phyloP scores from a whole-genome alignment of 1,140 invertebrate genomes.

The Melitaea cinxia region DNA sequence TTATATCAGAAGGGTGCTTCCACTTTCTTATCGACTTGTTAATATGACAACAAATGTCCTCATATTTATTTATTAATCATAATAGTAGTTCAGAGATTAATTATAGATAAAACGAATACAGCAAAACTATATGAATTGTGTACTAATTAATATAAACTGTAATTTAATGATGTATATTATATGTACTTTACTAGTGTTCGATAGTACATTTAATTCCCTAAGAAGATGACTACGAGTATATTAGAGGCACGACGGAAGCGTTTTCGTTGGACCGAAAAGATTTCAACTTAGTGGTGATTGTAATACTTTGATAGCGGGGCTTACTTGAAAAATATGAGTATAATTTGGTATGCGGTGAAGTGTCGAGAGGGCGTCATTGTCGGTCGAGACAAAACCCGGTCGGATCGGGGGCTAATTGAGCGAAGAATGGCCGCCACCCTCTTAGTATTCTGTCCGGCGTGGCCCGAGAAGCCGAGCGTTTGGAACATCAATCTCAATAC shows the following conservation, averaged over 20 bases:
- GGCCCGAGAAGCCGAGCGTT: slow-evolving; percentile 49
- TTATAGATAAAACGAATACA: no score
- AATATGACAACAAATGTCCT: not conserved
- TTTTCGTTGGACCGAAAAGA: slow-evolving; percentile 9
- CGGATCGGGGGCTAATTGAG: slow-evolving; percentile 70
- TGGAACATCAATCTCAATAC: slow-evolving; percentile 77
- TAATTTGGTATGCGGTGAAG: slow-evolving; percentile 73
- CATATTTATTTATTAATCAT: no score
- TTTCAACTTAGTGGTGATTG: slow-evolving; percentile 41
- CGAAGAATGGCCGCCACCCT: slow-evolving; percentile 61
- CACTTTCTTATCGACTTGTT: not conserved
- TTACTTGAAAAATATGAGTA: slow-evolving; percentile 72
- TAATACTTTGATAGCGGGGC: slow-evolving; percentile 66
- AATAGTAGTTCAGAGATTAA: no score
- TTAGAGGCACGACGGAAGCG: not conserved
- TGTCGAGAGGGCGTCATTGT: slow-evolving; percentile 58
- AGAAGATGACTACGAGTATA: not conserved
- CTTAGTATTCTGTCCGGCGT: slow-evolving; percentile 70
- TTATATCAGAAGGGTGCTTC: not conserved
- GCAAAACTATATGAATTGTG: not conserved
- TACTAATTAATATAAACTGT: not conserved
- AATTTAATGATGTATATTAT: not conserved
- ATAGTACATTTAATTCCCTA: not conserved
- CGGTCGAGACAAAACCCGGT: slow-evolving; percentile 61
- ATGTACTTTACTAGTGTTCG: not conserved